A percentile compares a stretch with the other conserved stretches of the same genome.
Conservation (phyloP, 2,888 invertebrate genomes). For the Phortica magna region DNA sequence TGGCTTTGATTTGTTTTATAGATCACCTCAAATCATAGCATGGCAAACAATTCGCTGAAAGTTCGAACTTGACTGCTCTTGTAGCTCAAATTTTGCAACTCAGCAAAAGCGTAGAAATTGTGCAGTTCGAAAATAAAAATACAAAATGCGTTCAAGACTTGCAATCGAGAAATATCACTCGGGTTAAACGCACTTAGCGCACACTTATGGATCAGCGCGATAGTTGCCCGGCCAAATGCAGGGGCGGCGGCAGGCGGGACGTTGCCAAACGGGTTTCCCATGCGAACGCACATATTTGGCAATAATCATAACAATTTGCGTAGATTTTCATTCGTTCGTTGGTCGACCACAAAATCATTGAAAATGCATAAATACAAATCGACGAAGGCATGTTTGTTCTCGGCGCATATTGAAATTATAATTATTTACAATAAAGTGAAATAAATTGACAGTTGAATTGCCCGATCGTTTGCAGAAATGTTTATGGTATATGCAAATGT, state of each 20-base stretch:
- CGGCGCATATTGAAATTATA: conserved; percentile 60
- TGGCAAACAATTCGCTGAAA: background rate
- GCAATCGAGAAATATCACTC: conserved; percentile 58
- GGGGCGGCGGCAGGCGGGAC: background rate
- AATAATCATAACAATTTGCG: conserved; percentile 69
- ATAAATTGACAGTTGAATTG: conserved; percentile 71
- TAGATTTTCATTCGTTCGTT: conserved; percentile 27
- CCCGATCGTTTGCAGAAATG: conserved; percentile 69
- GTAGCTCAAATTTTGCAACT: background rate
- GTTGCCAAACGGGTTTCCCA: conserved; percentile 31
- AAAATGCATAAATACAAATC: conserved; percentile 34
- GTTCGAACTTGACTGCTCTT: background rate
- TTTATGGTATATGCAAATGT: conserved; percentile 50
- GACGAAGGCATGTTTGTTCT: conserved; percentile 20
- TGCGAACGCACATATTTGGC: conserved; percentile 56
- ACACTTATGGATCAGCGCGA: conserved; percentile 70
- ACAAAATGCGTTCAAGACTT: conserved; percentile 60
- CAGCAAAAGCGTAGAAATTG: background rate
- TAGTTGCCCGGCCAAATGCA: conserved; percentile 61
- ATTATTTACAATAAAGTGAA: conserved; percentile 73
- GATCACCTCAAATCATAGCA: background rate
- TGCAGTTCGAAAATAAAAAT: background rate
- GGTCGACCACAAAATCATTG: conserved; percentile 22
- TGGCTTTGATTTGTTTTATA: background rate
- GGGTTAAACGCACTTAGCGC: conserved; percentile 72